Conservation (phyloP, 2,113 vertebrate species). For the Neopipo cinnamomea region DNA sequence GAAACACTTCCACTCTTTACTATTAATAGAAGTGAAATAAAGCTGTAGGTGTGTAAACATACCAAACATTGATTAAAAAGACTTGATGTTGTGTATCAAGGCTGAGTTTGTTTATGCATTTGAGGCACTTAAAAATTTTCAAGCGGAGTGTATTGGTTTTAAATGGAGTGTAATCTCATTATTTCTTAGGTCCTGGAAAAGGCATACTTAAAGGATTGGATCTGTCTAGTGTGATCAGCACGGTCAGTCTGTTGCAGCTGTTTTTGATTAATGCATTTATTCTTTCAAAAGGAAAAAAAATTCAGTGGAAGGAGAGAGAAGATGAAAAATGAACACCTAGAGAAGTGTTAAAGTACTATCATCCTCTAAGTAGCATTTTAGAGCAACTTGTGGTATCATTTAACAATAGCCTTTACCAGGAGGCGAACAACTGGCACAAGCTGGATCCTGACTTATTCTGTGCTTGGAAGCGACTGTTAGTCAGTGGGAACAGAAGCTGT, state of each 20-base stretch:
- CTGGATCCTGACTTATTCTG: not conserved
- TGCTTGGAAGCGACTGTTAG: not conserved
- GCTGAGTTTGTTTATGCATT: not conserved
- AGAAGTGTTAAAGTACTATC: not conserved
- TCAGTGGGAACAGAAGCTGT: not conserved
- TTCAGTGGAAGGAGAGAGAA: not conserved
- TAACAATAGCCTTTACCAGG: not conserved
- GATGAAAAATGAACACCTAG: not conserved
- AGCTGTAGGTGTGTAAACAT: not conserved
- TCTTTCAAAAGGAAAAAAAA: not conserved
- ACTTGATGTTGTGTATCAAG: not conserved
- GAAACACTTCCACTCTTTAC: not conserved
- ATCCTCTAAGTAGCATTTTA: not conserved
- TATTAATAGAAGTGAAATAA: not conserved
- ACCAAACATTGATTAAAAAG: not conserved
- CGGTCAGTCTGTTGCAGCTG: not conserved
- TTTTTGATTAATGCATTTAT: not conserved
- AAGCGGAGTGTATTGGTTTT: not conserved
- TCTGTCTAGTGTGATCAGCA: not conserved
- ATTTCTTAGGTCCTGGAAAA: not conserved
- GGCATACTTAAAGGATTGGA: not conserved
- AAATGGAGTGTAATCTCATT: not conserved
- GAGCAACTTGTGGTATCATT: not conserved
- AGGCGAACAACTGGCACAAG: not conserved
- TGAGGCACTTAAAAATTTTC: not conserved